Evolutionary conservation across 2,113 vertebrate species (phyloP), one percentile per base, ranked within the genome.

Genomic region (Misgurnus mizolepis): DNA sequence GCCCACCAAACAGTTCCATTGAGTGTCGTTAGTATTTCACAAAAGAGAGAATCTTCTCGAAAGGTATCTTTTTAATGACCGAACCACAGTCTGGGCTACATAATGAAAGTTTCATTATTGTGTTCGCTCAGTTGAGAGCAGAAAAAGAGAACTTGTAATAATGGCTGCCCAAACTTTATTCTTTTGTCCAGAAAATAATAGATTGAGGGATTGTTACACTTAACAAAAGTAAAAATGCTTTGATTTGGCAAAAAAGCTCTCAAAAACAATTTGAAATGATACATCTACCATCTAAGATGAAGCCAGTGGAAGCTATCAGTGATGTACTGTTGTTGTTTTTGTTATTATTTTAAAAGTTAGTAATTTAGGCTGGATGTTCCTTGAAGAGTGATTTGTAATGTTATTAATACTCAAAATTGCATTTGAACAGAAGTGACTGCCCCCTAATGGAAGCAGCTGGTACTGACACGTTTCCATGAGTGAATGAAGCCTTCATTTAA

Each of bases 351-450:
- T 41, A 58, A 3, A 8, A 40, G 22, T 4, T 2, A 22, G 3
- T 45, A 22, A 14, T 15, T 73, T 6, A 22, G 11, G 11, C 2
- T 14, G 10, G 0, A 73, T 1, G 6, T 6, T 45, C 6, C 7
- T 22, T 45, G n/a, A 22, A 22, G 10, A 14, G 70, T 11, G 7
- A 10, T 7, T 9, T 66, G 4, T 43, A 73, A 72, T 73, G 53
- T 9, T 43, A 60, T 73, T 72, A 72, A 43, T 5, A 34, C 4
- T 8, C 17, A 43, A 41, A 58, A 58, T 12, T 39, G 58, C 6
- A 27, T 69, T 73, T 76, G 18, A 87, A 88, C 86, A 91, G 91
- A 87, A 88, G 85, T 88, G 90, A 90, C 91, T 92, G 92, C 92
- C 92, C 92, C 89, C 92, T 93, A 87, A 89, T 91, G 92, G 66